Evolutionary conservation across 1,140 invertebrate genomes (phyloP).

Genomic region (Trypoxylus dichotomus): DNA sequence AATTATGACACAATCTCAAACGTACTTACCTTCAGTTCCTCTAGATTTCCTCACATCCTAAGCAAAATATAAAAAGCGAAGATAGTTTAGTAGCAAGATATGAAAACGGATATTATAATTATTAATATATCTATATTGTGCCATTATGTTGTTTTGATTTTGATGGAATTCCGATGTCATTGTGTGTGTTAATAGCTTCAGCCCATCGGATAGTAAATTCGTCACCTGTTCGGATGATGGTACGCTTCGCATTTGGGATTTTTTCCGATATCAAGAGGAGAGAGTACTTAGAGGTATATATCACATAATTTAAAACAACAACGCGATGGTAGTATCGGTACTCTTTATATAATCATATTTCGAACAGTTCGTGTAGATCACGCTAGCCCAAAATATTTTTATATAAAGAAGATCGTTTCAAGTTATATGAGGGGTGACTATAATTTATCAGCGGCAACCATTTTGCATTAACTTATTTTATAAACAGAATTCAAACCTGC

Average conservation of each 20-base stretch:
- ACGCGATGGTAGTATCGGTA: neutral
- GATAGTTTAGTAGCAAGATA: neutral
- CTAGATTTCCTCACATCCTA: slow-evolving; percentile 5
- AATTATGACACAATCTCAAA: neutral
- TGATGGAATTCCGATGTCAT: slow-evolving; percentile 29
- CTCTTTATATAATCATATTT: too few species aligned
- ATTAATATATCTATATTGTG: slow-evolving; percentile 18
- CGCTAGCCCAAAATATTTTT: slow-evolving; percentile 12
- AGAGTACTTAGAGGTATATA: slow-evolving; percentile 85
- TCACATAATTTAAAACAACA: neutral
- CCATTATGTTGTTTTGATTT: slow-evolving; percentile 22
- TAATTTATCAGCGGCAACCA: too few species aligned
- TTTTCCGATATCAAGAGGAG: slow-evolving; percentile 95
- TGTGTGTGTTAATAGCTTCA: slow-evolving; percentile 76
- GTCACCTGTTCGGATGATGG: slow-evolving; percentile 99
- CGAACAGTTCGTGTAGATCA: neutral
- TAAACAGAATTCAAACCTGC: too few species aligned
- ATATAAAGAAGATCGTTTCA: slow-evolving; percentile 10
- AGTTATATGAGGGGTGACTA: neutral
- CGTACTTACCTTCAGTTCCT: slow-evolving; percentile 8
- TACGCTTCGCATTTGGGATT: slow-evolving; percentile 98
- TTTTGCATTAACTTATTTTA: too few species aligned
- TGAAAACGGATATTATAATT: neutral
- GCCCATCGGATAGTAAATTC: slow-evolving; percentile 97
- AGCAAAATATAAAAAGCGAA: slow-evolving; percentile 2